Percentiles rank a stretch among this genome's conserved stretches.
Evolutionary conservation across 1,140 invertebrate genomes (phyloP).

Genomic region (Lutraria rhynchaena): DNA sequence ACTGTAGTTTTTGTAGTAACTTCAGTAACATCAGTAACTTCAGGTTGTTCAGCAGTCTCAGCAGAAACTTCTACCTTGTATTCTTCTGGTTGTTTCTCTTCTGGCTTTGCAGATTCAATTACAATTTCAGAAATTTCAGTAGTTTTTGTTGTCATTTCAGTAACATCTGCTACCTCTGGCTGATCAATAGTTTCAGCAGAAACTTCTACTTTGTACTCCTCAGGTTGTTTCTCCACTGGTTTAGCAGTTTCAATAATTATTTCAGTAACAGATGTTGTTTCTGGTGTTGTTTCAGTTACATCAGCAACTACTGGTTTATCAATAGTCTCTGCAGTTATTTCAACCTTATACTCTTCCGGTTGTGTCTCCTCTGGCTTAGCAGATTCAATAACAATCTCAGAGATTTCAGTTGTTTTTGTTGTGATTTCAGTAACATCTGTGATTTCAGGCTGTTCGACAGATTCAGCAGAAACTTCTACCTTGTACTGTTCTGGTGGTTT

Average conservation of each 20-base stretch:
- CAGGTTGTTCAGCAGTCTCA: constrained; percentile 70
- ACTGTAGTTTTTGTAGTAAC: constrained; percentile 42
- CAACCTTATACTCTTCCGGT: constrained; percentile 54
- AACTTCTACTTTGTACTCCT: constrained; percentile 53
- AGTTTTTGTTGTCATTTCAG: constrained; percentile 34
- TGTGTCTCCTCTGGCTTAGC: constrained; percentile 44
- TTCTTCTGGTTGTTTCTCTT: constrained; percentile 57
- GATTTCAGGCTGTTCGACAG: constrained; percentile 58
- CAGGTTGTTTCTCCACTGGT: constrained; percentile 49
- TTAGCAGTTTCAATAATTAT: constrained; percentile 54
- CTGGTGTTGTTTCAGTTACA: constrained; percentile 25
- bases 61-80: constrained; percentile 59
- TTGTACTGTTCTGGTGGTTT: constrained; percentile 48
- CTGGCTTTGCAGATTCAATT: constrained; percentile 60
- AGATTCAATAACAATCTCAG: constrained; percentile 50
- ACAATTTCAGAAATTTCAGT: constrained; percentile 59
- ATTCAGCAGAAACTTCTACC: constrained; percentile 45
- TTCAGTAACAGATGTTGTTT: constrained; percentile 55
- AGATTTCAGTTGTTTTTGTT: constrained; percentile 10
- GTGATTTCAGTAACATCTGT: constrained; percentile 22
- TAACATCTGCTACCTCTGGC: constrained; percentile 36
- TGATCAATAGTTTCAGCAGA: constrained; percentile 33
- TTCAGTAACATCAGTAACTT: constrained; percentile 46
- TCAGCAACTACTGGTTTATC: constrained; percentile 61
- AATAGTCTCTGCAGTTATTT: constrained; percentile 32